Percentiles rank a stretch among this genome's conserved stretches.
Evolutionary conservation across 2,797 vertebrate genomes (phyloP).

Genomic region (Sorex maritimensis): DNA sequence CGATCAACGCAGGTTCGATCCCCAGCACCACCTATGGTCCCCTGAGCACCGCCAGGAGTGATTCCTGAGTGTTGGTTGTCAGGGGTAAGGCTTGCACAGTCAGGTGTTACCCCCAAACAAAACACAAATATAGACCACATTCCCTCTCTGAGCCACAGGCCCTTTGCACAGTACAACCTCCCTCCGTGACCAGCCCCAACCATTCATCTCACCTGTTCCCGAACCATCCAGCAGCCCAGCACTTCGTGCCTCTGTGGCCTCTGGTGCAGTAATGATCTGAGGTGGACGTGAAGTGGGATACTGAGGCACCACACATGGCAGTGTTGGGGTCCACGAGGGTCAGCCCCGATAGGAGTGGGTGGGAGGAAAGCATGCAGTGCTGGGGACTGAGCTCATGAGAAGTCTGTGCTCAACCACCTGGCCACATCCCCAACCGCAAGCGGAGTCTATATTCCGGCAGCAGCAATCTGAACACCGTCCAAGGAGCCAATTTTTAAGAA

Average conservation of each 20-base stretch:
- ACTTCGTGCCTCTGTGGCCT: not conserved
- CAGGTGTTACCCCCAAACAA: not conserved
- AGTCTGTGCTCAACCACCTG: too few species aligned
- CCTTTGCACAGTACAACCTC: not conserved
- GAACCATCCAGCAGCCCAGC: not conserved
- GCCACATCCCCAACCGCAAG: not conserved
- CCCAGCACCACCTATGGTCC: too few species aligned
- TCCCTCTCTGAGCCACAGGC: not conserved
- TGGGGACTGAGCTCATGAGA: too few species aligned
- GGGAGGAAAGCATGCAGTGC: too few species aligned
- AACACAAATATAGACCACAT: not conserved
- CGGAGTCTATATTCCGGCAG: not conserved
- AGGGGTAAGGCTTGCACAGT: not conserved
- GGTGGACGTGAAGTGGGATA: too few species aligned
- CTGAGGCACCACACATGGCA: not conserved
- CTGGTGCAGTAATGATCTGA: not conserved
- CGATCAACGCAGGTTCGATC: too few species aligned
- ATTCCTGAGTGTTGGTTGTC: not conserved
- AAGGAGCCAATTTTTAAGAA: constrained; percentile 3
- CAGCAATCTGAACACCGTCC: not conserved
- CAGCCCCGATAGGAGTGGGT: not conserved
- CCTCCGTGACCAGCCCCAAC: accelerated
- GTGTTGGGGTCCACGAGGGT: too few species aligned
- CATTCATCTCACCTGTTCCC: not conserved
- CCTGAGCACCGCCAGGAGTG: too few species aligned